Percentiles rank a stretch among this genome's conserved stretches.
phyloP scores from a whole-genome alignment of 2,797 vertebrate species.

The Sphenodon punctatus region DNA sequence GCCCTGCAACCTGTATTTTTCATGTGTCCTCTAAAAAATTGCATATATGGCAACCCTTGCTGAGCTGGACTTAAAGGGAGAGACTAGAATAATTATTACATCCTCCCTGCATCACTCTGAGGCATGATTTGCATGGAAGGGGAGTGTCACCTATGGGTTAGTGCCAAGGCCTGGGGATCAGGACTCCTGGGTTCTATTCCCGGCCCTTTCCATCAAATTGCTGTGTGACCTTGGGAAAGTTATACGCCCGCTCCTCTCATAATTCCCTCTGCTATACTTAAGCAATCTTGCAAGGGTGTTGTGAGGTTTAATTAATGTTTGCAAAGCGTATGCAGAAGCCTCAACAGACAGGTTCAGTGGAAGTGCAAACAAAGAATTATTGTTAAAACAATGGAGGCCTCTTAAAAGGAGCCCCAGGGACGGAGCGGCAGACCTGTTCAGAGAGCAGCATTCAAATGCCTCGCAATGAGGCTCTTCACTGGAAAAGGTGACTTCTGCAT shows the following conservation, averaged over 20 bases:
- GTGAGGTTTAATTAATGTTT: not conserved
- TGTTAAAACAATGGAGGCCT: not conserved
- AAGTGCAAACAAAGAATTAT: slow-evolving; percentile 4
- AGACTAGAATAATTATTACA: no score
- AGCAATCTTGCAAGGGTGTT: rapidly evolving
- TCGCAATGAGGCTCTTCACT: not conserved
- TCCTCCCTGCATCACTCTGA: not conserved
- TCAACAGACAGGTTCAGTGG: not conserved
- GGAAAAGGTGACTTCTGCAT: not conserved
- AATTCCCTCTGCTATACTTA: rapidly evolving
- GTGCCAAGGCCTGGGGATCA: no score
- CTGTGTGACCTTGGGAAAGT: rapidly evolving
- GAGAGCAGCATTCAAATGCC: not conserved
- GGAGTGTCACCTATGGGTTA: not conserved
- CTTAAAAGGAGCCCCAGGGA: not conserved
- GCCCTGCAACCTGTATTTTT: no score
- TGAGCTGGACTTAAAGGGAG: not conserved
- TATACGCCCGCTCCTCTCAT: not conserved
- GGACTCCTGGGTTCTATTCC: not conserved
- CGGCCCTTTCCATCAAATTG: rapidly evolving
- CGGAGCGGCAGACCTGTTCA: not conserved
- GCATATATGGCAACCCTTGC: no score
- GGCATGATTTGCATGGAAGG: no score
- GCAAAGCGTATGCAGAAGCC: not conserved
- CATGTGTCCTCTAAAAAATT: no score